phyloP scores from a whole-genome alignment of 2,797 vertebrate species.

The Microchirus variegatus region DNA sequence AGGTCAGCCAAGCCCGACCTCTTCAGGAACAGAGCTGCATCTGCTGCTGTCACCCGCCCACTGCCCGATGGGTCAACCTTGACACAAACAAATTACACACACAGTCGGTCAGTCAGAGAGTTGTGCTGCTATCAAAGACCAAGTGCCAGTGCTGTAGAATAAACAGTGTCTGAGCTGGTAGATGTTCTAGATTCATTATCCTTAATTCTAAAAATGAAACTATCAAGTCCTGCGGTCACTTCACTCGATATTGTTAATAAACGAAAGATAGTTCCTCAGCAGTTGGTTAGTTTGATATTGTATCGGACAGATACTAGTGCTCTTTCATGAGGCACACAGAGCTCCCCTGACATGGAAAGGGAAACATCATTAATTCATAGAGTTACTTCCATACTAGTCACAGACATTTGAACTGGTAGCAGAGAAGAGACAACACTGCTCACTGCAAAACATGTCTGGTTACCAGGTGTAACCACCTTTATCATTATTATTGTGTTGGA shows the following conservation, averaged over 20 bases:
- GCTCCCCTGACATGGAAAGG: constrained; percentile 55
- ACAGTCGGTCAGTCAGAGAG: neutral
- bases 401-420: constrained; percentile 28
- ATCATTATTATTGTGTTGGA: too few species aligned
- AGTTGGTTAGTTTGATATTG: constrained; percentile 41
- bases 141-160: too few species aligned
- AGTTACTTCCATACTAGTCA: constrained; percentile 52
- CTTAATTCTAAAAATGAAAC: too few species aligned
- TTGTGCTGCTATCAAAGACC: too few species aligned
- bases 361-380: constrained; percentile 76
- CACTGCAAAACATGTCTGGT: constrained; percentile 9
- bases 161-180: too few species aligned
- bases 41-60: constrained; percentile 91
- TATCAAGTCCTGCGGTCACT: neutral
- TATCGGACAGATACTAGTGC: constrained; percentile 14
- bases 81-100: constrained; percentile 13
- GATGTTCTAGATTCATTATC: too few species aligned
- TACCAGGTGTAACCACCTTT: too few species aligned
- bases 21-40: constrained; percentile 96
- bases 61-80: constrained; percentile 90
- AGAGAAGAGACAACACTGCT: constrained; percentile 32
- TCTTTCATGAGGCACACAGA: constrained; percentile 49
- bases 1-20: constrained; percentile 94
- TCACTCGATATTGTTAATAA: constrained; percentile 56
- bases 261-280: constrained; percentile 38